Evolutionary conservation across 2,113 vertebrate genomes (phyloP), one percentile per base, ranked within the genome.

Genomic region (Cettia cetti): DNA sequence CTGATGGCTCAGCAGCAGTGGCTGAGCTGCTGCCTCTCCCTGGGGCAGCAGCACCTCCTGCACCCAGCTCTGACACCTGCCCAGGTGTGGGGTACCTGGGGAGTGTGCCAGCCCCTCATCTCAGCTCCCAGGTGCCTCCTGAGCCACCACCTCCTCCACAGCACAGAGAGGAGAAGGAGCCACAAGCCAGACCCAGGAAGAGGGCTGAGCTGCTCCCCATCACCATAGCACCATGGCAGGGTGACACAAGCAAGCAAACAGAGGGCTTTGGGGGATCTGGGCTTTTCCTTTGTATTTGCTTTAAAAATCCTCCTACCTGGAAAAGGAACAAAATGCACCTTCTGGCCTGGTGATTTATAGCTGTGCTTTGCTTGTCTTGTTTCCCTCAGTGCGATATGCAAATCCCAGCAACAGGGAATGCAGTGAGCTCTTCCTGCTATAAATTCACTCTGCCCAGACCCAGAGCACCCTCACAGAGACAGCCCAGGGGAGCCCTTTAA

Each of bases 101-200:
- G 1, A 39, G 23, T 10, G 39, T n/a, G 30, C 31, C 66, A 40
- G 19, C 40, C 35, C 39, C 35, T 11, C 0, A 0, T 7, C 35
- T 30, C 0, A 0, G 4, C n/a, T 24, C 33, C 49, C 30, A 23
- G 20, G 45, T 68, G 4, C 6, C 37, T 54, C 18, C 68, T 15
- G 35, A 37, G 77, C 52, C 47, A 44, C 31, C 49, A 5, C 5
- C 53, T 14, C 35, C 24, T 57, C 30, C 14, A 2, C 16, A 11
- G 65, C 7, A 56, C 15, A 26, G 14, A 56, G 35, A 24, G 22
- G 13, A 24, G 26, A 15, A 35, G 17, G 15, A 82, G 52, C 16
- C 49, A 49, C 66, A 21, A 65, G 11, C 44, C 60, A 68, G 47
- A 37, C 10, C 15, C 56, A 69, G 42, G 56, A 26, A 47, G 33